Evolutionary conservation across 2,888 invertebrate genomes (phyloP).

Genomic region (Ernsta delagoae): DNA sequence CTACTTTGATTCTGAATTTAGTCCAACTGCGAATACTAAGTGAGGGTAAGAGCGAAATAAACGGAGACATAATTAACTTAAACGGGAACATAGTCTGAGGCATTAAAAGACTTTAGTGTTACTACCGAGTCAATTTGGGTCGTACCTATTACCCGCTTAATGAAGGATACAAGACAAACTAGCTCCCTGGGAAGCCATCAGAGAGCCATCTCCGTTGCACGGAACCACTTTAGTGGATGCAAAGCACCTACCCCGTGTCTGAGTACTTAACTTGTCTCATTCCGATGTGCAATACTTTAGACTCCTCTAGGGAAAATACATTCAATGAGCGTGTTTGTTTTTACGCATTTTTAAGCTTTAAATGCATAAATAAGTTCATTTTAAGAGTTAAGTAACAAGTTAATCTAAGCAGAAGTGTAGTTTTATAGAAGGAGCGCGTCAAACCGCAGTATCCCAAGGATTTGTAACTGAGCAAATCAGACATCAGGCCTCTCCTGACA

Average conservation of each 20-base stretch:
- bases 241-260: slow-evolving; percentile 56
- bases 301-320: slow-evolving; percentile 62
- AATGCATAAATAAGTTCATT: too few species aligned
- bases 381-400: too few species aligned
- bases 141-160: slow-evolving; percentile 63
- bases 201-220: slow-evolving; percentile 61
- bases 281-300: slow-evolving; percentile 56
- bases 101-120: slow-evolving; percentile 45
- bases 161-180: slow-evolving; percentile 70
- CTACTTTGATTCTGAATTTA: slow-evolving; percentile 8
- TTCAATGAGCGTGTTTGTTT: slow-evolving; percentile 64
- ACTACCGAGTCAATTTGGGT: slow-evolving; percentile 55
- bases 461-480: slow-evolving; percentile 41
- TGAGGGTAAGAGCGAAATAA: slow-evolving; percentile 34
- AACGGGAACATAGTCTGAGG: slow-evolving; percentile 45
- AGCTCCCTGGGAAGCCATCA: slow-evolving; percentile 65
- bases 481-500: slow-evolving; percentile 25
- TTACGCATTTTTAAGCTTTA: slow-evolving; percentile 58
- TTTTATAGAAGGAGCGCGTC: too few species aligned
- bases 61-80: slow-evolving; percentile 52
- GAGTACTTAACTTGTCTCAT: slow-evolving; percentile 64
- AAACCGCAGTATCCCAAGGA: slow-evolving; percentile 59
- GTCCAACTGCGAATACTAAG: slow-evolving; percentile 4
- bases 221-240: slow-evolving; percentile 66
- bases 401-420: too few species aligned